Evolutionary conservation across 2,113 vertebrate species (phyloP).

Genomic region (Rhinogobius similis): DNA sequence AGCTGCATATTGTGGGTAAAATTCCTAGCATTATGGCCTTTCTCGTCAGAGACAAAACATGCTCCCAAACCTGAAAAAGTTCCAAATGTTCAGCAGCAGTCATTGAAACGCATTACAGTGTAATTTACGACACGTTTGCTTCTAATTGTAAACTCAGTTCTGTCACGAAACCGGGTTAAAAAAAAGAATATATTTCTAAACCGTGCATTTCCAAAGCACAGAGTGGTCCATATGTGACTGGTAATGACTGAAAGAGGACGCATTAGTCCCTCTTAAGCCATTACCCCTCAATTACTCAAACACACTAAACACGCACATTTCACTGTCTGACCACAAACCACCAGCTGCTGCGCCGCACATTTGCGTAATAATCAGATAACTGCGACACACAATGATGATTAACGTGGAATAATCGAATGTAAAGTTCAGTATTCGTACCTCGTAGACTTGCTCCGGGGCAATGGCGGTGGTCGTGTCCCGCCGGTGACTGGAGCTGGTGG

Average conservation of each 20-base stretch:
- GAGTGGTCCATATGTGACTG: background rate
- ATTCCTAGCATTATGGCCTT: too few species aligned
- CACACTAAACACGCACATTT: conserved; percentile 15
- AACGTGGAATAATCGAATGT: background rate
- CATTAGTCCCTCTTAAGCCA: background rate
- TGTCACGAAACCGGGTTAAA: too few species aligned
- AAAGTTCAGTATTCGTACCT: conserved; percentile 37
- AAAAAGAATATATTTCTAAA: too few species aligned
- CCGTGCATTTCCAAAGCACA: too few species aligned
- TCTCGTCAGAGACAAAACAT: too few species aligned
- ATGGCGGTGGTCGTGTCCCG: conserved; percentile 18
- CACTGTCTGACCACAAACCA: conserved; percentile 22
- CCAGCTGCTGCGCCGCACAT: background rate
- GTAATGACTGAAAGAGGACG: conserved; percentile 13
- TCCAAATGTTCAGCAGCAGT: too few species aligned
- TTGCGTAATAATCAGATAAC: background rate
- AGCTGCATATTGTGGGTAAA: too few species aligned
- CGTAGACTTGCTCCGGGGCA: background rate
- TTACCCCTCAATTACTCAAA: background rate
- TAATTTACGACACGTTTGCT: too few species aligned
- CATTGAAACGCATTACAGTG: too few species aligned
- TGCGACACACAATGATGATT: background rate
- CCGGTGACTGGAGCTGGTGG: conserved; percentile 19
- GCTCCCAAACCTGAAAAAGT: too few species aligned
- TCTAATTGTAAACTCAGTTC: too few species aligned